These are phyloP conservation scores for Callocephalon fimbriatum DNA, from an alignment of 2,113 vertebrate genomes.

Conservation along the genomic window DNA sequence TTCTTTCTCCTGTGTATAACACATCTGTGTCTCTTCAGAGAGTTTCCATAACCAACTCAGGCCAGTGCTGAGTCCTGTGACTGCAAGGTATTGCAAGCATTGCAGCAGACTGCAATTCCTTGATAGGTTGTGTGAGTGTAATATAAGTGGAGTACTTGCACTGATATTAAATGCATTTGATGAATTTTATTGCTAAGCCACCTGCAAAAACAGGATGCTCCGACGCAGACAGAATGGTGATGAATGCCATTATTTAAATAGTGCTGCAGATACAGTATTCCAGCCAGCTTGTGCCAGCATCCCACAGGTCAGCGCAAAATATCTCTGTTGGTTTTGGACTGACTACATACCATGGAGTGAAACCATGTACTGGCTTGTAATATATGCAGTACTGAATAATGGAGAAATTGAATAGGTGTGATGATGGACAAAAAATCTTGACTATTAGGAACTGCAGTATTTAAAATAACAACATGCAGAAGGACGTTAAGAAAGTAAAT, in stretches of 20 bases:
- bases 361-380: background rate
- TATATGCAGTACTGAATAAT: background rate
- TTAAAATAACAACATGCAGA: background rate
- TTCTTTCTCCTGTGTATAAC: background rate
- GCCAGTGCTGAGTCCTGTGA: background rate
- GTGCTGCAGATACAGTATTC: background rate
- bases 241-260: slow-evolving; percentile 40
- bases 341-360: background rate
- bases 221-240: background rate
- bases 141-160: background rate
- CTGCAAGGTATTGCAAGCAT: background rate
- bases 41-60: background rate
- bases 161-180: slow-evolving; percentile 41
- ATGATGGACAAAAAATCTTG: background rate
- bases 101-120: background rate
- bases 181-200: slow-evolving; percentile 48
- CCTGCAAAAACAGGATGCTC: slow-evolving; percentile 68
- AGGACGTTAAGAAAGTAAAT: background rate
- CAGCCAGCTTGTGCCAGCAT: background rate
- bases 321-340: slow-evolving; percentile 12
- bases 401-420: background rate
- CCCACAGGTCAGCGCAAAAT: background rate
- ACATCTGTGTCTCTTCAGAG: background rate
- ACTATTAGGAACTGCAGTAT: background rate
- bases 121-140: background rate